Conservation (phyloP, 2,888 invertebrate species). For the Hypena proboscidalis region DNA sequence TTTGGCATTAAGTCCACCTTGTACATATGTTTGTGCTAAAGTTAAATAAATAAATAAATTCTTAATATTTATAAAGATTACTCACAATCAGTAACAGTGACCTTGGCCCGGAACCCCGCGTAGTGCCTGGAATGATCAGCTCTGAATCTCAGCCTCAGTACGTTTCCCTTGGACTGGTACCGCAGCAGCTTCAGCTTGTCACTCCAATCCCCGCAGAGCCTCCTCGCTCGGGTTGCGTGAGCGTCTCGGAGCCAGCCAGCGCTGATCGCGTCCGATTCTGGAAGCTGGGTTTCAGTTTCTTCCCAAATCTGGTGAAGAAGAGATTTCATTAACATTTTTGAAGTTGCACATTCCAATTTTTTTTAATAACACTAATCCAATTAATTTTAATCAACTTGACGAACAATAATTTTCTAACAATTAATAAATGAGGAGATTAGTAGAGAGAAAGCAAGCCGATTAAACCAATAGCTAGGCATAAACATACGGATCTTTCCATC, state of each 20-base stretch:
- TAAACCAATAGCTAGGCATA: too few species aligned
- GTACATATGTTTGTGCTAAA: too few species aligned
- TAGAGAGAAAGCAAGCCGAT: too few species aligned
- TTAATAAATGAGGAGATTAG: too few species aligned
- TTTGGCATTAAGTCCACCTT: too few species aligned
- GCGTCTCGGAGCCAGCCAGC: slow-evolving; percentile 71
- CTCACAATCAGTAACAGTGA: slow-evolving; percentile 91
- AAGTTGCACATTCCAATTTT: too few species aligned
- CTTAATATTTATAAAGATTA: slow-evolving; percentile 31
- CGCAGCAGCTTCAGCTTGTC: slow-evolving; percentile 89
- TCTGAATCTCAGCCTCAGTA: slow-evolving; percentile 88
- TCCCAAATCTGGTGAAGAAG: slow-evolving; percentile 69
- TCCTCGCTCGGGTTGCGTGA: slow-evolving; percentile 63
- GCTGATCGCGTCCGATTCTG: slow-evolving; percentile 71
- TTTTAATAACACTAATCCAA: too few species aligned
- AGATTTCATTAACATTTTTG: too few species aligned
- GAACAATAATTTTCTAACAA: too few species aligned
- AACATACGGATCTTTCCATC: too few species aligned
- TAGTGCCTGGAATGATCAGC: slow-evolving; percentile 92
- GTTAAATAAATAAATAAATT: too few species aligned
- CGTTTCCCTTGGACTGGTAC: slow-evolving; percentile 86
- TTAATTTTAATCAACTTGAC: too few species aligned
- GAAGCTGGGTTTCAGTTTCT: slow-evolving; percentile 64
- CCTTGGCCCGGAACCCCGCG: slow-evolving; percentile 90
- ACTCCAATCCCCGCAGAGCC: slow-evolving; percentile 93